These are phyloP conservation scores for Dexiosoma caninum DNA, from an alignment of 2,888 invertebrate genomes.

Conservation along the genomic window DNA sequence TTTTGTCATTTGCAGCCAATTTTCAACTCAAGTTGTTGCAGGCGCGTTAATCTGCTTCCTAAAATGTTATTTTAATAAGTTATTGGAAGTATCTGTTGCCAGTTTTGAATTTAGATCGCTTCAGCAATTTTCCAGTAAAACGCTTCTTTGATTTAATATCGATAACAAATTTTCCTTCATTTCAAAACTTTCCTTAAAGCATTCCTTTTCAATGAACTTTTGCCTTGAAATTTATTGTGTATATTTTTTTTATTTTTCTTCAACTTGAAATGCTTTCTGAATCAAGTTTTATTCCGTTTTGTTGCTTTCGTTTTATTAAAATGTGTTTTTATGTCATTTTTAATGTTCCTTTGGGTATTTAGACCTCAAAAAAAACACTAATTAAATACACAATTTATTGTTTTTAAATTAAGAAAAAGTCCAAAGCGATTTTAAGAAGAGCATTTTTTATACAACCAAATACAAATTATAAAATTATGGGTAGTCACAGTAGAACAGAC, in stretches of 20 bases:
- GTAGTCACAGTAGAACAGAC: background rate
- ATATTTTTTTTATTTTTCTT: too few species aligned
- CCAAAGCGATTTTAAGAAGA: background rate
- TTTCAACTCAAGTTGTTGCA: too few species aligned
- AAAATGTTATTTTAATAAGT: too few species aligned
- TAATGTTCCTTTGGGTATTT: constrained; percentile 1
- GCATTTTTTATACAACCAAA: background rate
- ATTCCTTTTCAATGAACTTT: constrained; percentile 33
- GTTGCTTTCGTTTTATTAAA: constrained; percentile 11
- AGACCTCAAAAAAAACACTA: constrained; percentile 14
- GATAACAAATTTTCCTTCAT: background rate
- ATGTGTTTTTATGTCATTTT: constrained; percentile 37
- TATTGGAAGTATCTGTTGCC: too few species aligned
- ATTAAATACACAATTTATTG: constrained; percentile 48
- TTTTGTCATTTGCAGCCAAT: too few species aligned
- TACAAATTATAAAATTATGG: constrained; percentile 26
- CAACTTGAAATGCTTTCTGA: constrained; percentile 9
- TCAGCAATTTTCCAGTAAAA: background rate
- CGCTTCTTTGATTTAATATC: background rate
- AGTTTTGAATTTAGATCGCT: too few species aligned
- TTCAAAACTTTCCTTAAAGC: background rate
- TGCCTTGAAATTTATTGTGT: constrained; percentile 35
- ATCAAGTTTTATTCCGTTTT: constrained; percentile 6
- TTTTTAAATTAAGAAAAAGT: constrained; percentile 7
- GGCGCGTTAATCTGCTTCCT: too few species aligned